These are phyloP conservation scores for Kryptopterus vitreolus DNA, from an alignment of 2,797 vertebrate species.

Conservation along the genomic window DNA sequence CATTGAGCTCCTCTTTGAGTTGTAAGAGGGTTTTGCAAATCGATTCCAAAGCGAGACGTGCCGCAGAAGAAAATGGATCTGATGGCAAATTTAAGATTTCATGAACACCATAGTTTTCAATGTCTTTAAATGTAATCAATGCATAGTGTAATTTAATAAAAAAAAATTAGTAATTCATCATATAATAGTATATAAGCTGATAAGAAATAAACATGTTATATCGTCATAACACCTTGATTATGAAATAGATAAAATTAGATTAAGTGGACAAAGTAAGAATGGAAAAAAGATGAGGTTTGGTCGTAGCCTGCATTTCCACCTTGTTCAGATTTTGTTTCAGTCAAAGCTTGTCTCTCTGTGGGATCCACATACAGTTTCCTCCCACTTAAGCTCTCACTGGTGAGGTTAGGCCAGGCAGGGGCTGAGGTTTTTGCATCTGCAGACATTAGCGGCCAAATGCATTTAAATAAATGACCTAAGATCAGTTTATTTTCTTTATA, in stretches of 20 bases:
- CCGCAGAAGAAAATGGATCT: constrained; percentile 68
- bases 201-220: background rate
- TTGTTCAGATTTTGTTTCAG: background rate
- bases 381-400: constrained; percentile 62
- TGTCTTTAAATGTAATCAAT: background rate
- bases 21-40: constrained; percentile 77
- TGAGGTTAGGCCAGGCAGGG: constrained; percentile 83
- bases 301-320: constrained; percentile 58
- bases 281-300: background rate
- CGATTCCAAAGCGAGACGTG: constrained; percentile 66
- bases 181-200: background rate
- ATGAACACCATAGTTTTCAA: background rate
- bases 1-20: constrained; percentile 83
- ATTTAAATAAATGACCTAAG: background rate
- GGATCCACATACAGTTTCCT: constrained; percentile 61
- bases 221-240: background rate
- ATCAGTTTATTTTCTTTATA: background rate
- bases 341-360: constrained; percentile 39
- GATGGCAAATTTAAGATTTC: background rate
- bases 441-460: background rate
- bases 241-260: background rate
- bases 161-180: background rate
- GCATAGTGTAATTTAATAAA: background rate
- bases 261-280: background rate
- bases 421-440: constrained; percentile 84